Base-by-base conservation (phyloP, 2,888 invertebrate species). In the Acrobasis suavella region DNA sequence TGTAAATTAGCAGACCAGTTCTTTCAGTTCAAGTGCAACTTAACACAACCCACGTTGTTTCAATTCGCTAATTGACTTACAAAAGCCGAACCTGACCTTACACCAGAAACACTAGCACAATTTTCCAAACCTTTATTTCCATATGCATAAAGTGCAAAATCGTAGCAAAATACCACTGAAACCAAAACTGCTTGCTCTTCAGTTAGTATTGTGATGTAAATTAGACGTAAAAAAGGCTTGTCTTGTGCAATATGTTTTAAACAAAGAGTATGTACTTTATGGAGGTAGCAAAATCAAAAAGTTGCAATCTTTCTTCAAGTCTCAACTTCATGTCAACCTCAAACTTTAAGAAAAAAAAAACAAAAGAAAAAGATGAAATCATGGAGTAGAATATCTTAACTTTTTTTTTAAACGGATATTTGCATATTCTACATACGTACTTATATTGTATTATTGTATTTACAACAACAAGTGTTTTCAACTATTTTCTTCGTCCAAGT, bases 31-130 rank as follows among this genome's bases (percentile, higher is more conserved):
- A 38, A 55, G 54, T 49, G 38, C 49, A 54, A 54, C 76, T 78
- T 76, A 72, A 74, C 72, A 73, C 73, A 71, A 69, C 77, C 78
- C 67, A 80, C 76, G 67, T 72, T 67, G 68, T 67, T 68, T 71
- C 70, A 68, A 71, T 69, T 63, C 66, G 78, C 75, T 87, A 87
- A 88, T 82, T 83, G 76, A 75, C 76, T 63, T 64, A 65, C 74
- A 72, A 77, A 75, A 76, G 69, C 63, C 74, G 76, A 73, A 77
- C 78, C 75, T 82, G 82, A 83, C 80, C 83, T 83, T 83, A 60
- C 60, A 67, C 65, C 60, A 64, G 50, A 67, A 69, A 42, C 37
- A 62, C 65, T 49, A 15, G 50, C 0, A 14, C 60, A 38, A 59
- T 17, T 3, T 46, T 46, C n/a, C n/a, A 50, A n/a, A 62, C 60